These are phyloP conservation scores for Eutrigla gurnardus DNA, from an alignment of 2,797 vertebrate genomes.

Conservation along the genomic window DNA sequence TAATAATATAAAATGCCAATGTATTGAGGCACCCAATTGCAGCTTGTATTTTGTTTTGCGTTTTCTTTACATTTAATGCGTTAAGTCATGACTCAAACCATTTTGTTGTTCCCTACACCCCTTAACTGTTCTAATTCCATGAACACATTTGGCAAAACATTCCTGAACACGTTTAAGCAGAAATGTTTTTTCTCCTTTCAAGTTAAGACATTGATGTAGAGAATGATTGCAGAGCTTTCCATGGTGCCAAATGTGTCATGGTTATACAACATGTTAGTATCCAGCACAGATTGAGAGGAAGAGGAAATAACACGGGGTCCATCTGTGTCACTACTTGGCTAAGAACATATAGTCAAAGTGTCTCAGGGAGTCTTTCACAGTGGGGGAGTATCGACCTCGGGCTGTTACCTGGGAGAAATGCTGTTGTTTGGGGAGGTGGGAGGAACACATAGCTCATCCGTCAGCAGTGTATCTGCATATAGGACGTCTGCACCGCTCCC, in stretches of 20 bases:
- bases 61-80: no score
- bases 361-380: slow-evolving; percentile 53
- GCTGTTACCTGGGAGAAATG: slow-evolving; percentile 49
- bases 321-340: slow-evolving; percentile 57
- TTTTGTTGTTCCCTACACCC: neutral
- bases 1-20: neutral
- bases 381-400: slow-evolving; percentile 41
- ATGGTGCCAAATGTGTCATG: slow-evolving; percentile 26
- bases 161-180: neutral
- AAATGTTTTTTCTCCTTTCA: neutral
- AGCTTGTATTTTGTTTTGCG: no score
- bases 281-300: slow-evolving; percentile 50
- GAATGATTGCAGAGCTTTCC: slow-evolving; percentile 12
- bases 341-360: slow-evolving; percentile 27
- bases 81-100: neutral
- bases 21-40: neutral
- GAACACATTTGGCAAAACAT: neutral
- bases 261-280: slow-evolving; percentile 51
- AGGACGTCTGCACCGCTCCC: slow-evolving; percentile 1
- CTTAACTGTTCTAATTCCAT: neutral
- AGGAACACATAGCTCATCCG: slow-evolving; percentile 15
- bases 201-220: slow-evolving; percentile 31
- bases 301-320: slow-evolving; percentile 41
- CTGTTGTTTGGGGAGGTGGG: slow-evolving; percentile 23
- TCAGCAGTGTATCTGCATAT: slow-evolving; percentile 28